Evolutionary conservation across 2,888 invertebrate genomes (phyloP).

Genomic region (Heliconius ismenius): DNA sequence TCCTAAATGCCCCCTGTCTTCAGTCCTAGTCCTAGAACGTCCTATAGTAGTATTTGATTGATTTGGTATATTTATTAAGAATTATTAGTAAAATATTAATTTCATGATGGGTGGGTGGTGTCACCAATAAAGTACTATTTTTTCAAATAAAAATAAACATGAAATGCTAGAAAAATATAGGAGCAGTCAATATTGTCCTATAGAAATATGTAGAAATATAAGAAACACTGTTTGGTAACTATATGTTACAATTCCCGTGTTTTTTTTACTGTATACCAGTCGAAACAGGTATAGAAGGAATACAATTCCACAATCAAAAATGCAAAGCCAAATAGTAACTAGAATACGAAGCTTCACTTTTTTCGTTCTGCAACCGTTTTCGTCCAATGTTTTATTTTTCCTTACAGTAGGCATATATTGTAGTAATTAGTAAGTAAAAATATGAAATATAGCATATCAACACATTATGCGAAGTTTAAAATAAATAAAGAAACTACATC

Average conservation of each 20-base stretch:
- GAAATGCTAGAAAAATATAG: neutral
- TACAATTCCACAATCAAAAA: slow-evolving; percentile 35
- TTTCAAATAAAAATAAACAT: neutral
- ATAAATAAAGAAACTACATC: neutral
- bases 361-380: neutral
- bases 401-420: no score
- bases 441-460: neutral
- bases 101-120: neutral
- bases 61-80: no score
- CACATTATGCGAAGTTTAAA: no score
- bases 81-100: no score
- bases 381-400: slow-evolving; percentile 8
- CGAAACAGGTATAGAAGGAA: neutral
- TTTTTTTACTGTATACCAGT: neutral
- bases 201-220: neutral
- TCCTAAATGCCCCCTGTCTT: no score
- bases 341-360: slow-evolving; percentile 25
- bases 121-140: neutral
- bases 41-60: no score
- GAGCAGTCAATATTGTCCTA: neutral
- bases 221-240: neutral
- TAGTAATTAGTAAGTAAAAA: neutral
- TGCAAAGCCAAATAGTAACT: slow-evolving; percentile 33
- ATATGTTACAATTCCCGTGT: neutral
- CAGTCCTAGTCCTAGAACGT: no score